phyloP scores from a whole-genome alignment of 1,140 invertebrate genomes.

The Trigoniulus corallinus region DNA sequence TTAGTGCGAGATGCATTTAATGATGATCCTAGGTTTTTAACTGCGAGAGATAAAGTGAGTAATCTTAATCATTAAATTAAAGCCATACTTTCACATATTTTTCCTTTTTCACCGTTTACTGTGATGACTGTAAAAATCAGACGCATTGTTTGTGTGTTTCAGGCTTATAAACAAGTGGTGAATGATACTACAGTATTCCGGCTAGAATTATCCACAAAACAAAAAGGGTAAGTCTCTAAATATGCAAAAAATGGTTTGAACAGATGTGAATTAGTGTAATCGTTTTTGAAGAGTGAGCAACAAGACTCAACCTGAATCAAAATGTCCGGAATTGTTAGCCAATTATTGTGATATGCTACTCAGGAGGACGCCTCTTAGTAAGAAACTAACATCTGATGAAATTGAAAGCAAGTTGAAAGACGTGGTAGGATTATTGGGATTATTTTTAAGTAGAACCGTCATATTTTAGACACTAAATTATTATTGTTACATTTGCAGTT shows the following conservation, averaged over 20 bases:
- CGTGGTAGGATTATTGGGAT: constrained; percentile 38
- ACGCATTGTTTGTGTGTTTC: too few relatives aligned
- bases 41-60: constrained; percentile 74
- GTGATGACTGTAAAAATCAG: too few relatives aligned
- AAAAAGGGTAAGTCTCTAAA: constrained; percentile 33
- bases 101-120: background rate
- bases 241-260: background rate
- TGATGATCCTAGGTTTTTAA: constrained; percentile 93
- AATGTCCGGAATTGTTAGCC: constrained; percentile 94
- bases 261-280: background rate
- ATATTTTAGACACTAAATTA: constrained; percentile 3
- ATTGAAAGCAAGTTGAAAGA: constrained; percentile 84
- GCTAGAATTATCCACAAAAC: constrained; percentile 49
- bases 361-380: constrained; percentile 88
- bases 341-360: constrained; percentile 99
- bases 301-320: constrained; percentile 68
- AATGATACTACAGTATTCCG: constrained; percentile 97
- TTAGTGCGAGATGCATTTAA: constrained; percentile 89
- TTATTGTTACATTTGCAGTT: constrained; percentile 35
- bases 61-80: background rate
- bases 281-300: constrained; percentile 17
- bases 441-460: background rate
- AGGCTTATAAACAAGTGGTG: constrained; percentile 90
- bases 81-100: background rate
- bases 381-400: constrained; percentile 91